Evolutionary conservation across 2,888 invertebrate genomes (phyloP).

Genomic region (Ormyrus nitidulus): DNA sequence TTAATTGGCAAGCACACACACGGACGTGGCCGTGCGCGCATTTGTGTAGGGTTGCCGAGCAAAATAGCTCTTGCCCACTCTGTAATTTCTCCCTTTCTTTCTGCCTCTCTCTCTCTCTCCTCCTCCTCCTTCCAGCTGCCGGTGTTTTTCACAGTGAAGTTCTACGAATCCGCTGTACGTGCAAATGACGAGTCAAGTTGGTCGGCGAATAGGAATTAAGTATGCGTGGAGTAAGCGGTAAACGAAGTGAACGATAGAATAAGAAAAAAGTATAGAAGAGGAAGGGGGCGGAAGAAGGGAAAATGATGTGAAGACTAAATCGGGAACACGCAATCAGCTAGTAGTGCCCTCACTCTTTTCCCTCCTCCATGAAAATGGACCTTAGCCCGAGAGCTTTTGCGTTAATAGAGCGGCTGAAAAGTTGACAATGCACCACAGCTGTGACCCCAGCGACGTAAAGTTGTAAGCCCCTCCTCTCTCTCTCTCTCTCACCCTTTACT

Average conservation of each 20-base stretch:
- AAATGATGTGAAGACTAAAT: conserved; percentile 7
- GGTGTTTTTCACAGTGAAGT: neutral
- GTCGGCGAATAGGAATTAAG: conserved; percentile 19
- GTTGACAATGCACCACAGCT: conserved; percentile 47
- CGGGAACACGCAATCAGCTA: conserved; percentile 26
- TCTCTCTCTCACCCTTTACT: neutral
- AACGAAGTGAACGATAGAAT: neutral
- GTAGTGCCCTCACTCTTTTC: conserved; percentile 1
- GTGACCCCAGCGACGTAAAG: conserved; percentile 40
- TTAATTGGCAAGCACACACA: conserved; percentile 39
- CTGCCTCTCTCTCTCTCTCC: neutral
- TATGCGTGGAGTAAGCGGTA: conserved; percentile 5
- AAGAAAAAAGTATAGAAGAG: neutral
- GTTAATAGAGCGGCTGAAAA: conserved; percentile 44
- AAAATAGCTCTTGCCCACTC: conserved; percentile 33
- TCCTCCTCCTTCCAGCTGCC: neutral
- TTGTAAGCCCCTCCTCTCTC: conserved; percentile 16
- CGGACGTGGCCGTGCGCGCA: neutral
- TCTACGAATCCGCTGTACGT: neutral
- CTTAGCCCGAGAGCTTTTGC: conserved; percentile 16
- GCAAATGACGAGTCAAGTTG: conserved; percentile 29
- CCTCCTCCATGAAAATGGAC: conserved; percentile 19
- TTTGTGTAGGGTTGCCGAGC: neutral
- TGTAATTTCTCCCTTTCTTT: neutral
- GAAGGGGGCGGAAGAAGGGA: neutral